phyloP scores from a whole-genome alignment of 2,797 vertebrate species.

The Acanthornis magna region DNA sequence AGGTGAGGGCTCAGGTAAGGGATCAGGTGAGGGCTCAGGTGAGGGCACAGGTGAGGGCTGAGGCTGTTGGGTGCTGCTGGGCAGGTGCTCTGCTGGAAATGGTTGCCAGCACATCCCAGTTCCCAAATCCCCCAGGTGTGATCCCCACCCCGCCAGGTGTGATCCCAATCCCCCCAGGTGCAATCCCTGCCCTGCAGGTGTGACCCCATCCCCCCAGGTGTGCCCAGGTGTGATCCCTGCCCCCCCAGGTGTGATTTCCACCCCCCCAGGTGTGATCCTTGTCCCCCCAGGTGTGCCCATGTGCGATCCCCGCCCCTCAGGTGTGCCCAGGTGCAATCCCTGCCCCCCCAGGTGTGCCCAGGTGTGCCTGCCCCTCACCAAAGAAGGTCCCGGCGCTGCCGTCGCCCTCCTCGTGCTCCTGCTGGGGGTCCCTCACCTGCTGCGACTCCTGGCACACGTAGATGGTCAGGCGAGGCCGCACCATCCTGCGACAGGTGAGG shows the following conservation, averaged over 20 bases:
- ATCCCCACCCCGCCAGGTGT: neutral
- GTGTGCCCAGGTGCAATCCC: no score
- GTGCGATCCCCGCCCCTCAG: no score
- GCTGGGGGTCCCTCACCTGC: conserved; percentile 84
- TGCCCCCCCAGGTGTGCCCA: neutral
- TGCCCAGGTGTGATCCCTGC: neutral
- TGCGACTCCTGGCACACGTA: conserved; percentile 97
- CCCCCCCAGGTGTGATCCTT: neutral
- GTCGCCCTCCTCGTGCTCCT: conserved; percentile 90
- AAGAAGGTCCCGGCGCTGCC: conserved; percentile 86
- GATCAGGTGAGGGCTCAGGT: no score
- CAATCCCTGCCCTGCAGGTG: no score
- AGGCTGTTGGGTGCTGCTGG: neutral
- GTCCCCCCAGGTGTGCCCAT: neutral
- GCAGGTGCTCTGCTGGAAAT: neutral
- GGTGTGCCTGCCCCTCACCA: conserved; percentile 73
- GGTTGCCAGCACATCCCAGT: neutral
- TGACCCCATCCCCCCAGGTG: neutral
- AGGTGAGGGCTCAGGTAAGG: neutral
- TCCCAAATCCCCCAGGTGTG: neutral
- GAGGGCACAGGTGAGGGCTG: neutral
- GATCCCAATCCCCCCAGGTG: neutral
- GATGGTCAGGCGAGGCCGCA: conserved; percentile 91
- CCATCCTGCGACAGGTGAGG: conserved; percentile 76
- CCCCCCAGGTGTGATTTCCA: neutral